phyloP scores from a whole-genome alignment of 2,113 vertebrate genomes.

The Scytalopus superciliaris region DNA sequence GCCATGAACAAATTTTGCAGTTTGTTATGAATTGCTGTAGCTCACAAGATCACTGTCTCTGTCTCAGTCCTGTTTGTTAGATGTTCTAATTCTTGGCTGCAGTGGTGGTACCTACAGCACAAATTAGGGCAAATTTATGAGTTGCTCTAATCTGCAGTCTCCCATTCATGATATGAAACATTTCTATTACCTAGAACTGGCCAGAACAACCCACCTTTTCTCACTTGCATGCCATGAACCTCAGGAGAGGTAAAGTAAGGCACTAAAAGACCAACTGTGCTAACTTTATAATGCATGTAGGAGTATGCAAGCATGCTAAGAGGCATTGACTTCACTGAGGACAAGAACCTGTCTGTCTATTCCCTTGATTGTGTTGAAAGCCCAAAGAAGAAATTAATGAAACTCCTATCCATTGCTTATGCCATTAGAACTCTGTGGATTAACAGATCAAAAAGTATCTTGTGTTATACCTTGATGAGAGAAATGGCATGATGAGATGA shows the following conservation, averaged over 20 bases:
- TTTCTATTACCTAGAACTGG: background rate
- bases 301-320: background rate
- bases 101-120: background rate
- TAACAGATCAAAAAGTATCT: background rate
- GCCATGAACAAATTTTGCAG: background rate
- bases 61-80: background rate
- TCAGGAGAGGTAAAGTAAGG: background rate
- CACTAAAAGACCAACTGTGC: background rate
- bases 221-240: background rate
- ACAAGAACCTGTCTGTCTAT: background rate
- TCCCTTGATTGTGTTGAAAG: background rate
- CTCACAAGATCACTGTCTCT: background rate
- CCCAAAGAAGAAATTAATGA: background rate
- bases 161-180: background rate
- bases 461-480: background rate
- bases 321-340: background rate
- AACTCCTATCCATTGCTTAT: background rate
- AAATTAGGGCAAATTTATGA: background rate
- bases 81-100: background rate
- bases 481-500: background rate
- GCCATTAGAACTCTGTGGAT: background rate
- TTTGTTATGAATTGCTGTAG: background rate
- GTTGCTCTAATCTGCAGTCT: background rate
- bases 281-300: background rate
- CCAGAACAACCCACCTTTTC: background rate